These are phyloP conservation scores for Proteles cristata DNA, from an alignment of 2,113 vertebrate species.

Conservation along the genomic window DNA sequence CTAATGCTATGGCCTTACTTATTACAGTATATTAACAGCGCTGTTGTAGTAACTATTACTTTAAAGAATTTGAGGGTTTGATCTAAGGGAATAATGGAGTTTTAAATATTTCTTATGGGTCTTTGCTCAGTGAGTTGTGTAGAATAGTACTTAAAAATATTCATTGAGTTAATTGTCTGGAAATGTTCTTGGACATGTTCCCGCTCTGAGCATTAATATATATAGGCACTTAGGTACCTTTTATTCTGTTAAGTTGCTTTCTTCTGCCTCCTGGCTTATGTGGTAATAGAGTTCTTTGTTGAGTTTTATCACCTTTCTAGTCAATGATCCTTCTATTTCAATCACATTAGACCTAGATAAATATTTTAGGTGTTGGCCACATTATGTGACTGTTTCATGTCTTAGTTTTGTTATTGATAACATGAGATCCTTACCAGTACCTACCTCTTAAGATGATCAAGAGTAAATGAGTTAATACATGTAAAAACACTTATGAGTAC, in stretches of 20 bases:
- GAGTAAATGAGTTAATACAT: neutral
- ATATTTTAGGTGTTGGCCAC: neutral
- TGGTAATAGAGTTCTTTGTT: constrained; percentile 19
- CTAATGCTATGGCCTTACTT: neutral
- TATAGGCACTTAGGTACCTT: neutral
- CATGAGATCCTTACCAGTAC: neutral
- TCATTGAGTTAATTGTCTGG: neutral
- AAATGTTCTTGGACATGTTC: neutral
- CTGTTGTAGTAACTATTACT: neutral
- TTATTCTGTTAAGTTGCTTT: neutral
- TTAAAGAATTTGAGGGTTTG: neutral
- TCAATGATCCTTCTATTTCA: neutral
- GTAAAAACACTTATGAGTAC: neutral
- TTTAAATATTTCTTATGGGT: neutral
- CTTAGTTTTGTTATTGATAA: neutral
- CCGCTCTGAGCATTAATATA: neutral
- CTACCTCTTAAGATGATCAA: neutral
- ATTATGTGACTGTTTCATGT: neutral
- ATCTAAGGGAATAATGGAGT: constrained; percentile 7
- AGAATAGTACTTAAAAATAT: neutral
- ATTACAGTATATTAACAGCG: neutral
- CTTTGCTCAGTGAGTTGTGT: neutral
- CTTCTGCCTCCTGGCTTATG: neutral
- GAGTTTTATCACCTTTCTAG: neutral
- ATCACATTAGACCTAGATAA: neutral